Evolutionary conservation across 2,113 vertebrate genomes (phyloP), one percentile per base, ranked within the genome.

Genomic region (Henicopernis longicauda): DNA sequence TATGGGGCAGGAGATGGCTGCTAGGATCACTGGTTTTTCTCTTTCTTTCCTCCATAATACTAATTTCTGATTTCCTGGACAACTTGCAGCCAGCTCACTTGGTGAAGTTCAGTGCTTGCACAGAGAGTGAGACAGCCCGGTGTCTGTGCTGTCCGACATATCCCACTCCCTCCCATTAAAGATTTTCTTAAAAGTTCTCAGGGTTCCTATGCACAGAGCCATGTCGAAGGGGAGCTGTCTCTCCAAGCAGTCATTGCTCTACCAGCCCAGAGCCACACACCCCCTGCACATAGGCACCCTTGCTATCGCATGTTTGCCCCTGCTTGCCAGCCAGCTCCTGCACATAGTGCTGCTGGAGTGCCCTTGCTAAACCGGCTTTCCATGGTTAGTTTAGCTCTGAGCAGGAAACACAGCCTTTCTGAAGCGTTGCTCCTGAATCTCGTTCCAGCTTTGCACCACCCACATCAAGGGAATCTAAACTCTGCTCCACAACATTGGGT

Each of bases 381-480:
- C 58, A 26, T 0, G 0, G 9, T 18, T 36, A 20, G 44, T 29
- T 50, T 12, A 62, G 58, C 22, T 44, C n/a, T 0, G 3, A 85
- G 86, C 47, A 66, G 58, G 5, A 10, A 73, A n/a, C 52, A 10
- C 40, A 86, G 42, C 52, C 70, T 17, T 25, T 23, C 62, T 50
- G 47, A 34, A 83, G 36, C 45, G 22, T 34, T 7, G 0, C 45
- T 91, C 72, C 76, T 19, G 4, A 18, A 15, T 57, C 40, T 91
- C 1, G 0, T 93, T 83, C 63, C 72, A 78, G 47, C 42, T 44
- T 45, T 74, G 81, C 25, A 4, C 81, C 95, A 78, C 92, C 87
- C 94, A 93, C 94, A 7, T 47, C n/a, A 42, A 89, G 44, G 25
- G 80, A 72, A 42, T 31, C 69, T 57, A 22, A 89, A 65, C 81